Percentiles rank a stretch among this genome's conserved stretches.
These are phyloP conservation scores for Caenorhabditis japonica DNA, from an alignment of 2,888 invertebrate species.

Conservation along the genomic window DNA sequence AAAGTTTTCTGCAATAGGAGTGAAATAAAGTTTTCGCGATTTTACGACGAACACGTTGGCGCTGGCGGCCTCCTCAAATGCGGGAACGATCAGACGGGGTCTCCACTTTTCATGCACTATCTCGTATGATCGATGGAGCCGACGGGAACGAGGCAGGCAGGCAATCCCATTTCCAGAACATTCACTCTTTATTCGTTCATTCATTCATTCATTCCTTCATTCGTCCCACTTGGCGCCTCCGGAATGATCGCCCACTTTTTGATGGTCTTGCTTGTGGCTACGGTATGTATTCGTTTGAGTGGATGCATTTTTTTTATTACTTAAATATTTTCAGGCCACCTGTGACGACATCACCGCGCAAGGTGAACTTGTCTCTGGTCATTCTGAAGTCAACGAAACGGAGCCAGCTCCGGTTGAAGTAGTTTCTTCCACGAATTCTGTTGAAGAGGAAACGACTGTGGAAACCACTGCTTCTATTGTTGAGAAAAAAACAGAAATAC, in stretches of 20 bases:
- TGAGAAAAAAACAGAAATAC: too few species aligned
- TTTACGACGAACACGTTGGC: slow-evolving; percentile 23
- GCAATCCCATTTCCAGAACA: slow-evolving; percentile 5
- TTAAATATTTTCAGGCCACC: neutral
- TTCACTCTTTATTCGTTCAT: too few species aligned
- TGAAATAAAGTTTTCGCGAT: slow-evolving; percentile 3
- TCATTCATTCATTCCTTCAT: slow-evolving; percentile 1
- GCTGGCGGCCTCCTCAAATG: slow-evolving; percentile 11
- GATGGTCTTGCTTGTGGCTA: neutral
- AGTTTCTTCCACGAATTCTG: too few species aligned
- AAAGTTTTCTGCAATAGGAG: slow-evolving; percentile 6
- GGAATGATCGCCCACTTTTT: too few species aligned
- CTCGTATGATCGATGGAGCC: neutral
- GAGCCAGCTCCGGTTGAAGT: too few species aligned
- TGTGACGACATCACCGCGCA: slow-evolving; percentile 10
- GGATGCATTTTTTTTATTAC: neutral
- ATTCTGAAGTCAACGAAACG: too few species aligned
- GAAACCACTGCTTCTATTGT: neutral
- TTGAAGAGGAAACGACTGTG: neutral
- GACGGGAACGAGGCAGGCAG: slow-evolving; percentile 20
- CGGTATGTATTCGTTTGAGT: neutral
- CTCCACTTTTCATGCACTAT: slow-evolving; percentile 7
- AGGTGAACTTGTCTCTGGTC: too few species aligned
- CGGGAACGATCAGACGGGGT: slow-evolving; percentile 10
- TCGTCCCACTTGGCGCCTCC: slow-evolving; percentile 2